These are phyloP conservation scores for Tetranychus truncatus DNA, from an alignment of 2,888 invertebrate genomes.

Conservation along the genomic window DNA sequence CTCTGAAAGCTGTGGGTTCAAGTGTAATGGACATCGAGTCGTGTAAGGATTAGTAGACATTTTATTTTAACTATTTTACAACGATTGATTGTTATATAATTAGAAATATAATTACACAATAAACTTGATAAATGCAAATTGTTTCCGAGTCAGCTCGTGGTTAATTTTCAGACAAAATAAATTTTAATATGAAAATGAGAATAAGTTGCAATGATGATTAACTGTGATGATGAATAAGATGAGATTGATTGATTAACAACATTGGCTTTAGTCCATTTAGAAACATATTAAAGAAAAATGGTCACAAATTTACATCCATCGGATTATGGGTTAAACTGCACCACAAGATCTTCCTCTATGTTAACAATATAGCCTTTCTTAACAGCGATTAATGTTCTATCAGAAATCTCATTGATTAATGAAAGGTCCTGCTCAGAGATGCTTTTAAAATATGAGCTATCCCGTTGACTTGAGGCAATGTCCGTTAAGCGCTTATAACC, in stretches of 20 bases:
- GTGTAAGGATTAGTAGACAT: background rate
- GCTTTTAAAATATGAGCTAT: background rate
- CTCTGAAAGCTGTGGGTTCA: background rate
- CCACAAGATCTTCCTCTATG: conserved; percentile 10
- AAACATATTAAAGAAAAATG: background rate
- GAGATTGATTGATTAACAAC: background rate
- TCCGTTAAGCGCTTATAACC: background rate
- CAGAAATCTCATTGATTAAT: conserved; percentile 6
- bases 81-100: background rate
- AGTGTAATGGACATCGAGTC: background rate
- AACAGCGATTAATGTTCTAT: conserved; percentile 11
- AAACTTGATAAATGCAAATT: background rate
- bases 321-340: conserved; percentile 13
- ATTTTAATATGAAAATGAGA: background rate
- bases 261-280: background rate
- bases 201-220: background rate
- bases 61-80: background rate
- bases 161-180: background rate
- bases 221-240: background rate
- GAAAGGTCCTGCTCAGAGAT: conserved; percentile 14
- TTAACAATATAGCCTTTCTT: conserved; percentile 11
- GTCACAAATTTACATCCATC: background rate
- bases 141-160: background rate
- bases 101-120: background rate
- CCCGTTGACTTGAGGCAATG: background rate